A percentile compares a stretch with the other conserved stretches of the same genome.
These are phyloP conservation scores for Chaetorhynchus papuensis DNA, from an alignment of 2,113 vertebrate genomes.

Conservation along the genomic window DNA sequence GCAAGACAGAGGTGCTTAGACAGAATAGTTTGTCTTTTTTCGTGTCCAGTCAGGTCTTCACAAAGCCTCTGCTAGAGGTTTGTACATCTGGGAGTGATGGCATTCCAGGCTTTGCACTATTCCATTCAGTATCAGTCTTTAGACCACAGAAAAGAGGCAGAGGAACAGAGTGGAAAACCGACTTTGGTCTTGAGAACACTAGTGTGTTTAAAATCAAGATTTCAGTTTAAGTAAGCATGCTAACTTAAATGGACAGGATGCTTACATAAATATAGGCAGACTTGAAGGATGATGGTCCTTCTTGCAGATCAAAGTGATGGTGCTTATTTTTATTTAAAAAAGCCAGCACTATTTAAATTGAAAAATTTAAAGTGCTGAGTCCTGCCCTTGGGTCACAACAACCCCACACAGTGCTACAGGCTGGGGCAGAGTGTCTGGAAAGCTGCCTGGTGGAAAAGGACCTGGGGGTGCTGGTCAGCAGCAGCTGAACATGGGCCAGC, in stretches of 20 bases:
- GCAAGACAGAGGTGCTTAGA: neutral
- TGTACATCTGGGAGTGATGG: neutral
- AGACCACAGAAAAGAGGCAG: neutral
- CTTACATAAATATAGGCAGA: neutral
- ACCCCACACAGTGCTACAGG: too few relatives aligned
- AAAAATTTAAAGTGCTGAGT: neutral
- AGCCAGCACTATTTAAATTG: neutral
- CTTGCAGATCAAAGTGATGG: neutral
- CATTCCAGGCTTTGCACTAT: neutral
- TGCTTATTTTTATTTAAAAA: neutral
- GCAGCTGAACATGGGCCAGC: neutral
- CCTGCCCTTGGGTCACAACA: neutral
- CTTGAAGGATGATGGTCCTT: neutral
- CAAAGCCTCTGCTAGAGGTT: neutral
- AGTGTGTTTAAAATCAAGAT: neutral
- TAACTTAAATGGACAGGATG: neutral
- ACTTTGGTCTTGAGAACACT: neutral
- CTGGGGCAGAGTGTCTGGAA: neutral
- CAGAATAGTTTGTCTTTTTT: neutral
- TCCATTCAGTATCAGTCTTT: neutral
- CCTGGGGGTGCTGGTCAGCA: fast-evolving
- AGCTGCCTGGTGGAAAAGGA: neutral
- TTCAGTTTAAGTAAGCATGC: neutral
- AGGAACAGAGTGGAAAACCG: neutral
- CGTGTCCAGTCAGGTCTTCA: neutral